Conservation (phyloP, 1,140 invertebrate genomes). For the Pissodes strobi region DNA sequence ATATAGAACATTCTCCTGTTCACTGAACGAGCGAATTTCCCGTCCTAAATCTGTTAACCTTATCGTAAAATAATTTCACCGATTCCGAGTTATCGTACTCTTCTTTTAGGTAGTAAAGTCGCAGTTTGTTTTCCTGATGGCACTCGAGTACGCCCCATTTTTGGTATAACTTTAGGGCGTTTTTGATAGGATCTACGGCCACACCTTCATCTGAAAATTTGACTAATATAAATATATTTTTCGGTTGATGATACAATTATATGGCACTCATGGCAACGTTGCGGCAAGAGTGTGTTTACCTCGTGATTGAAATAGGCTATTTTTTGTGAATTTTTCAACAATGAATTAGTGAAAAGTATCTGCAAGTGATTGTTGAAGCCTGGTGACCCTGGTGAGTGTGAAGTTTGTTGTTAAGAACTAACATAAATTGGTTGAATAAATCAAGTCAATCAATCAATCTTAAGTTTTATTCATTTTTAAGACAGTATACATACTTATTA, state of each 20-base stretch:
- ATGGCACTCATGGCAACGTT: slow-evolving; percentile 16
- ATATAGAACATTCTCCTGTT: neutral
- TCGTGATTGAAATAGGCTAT: no score
- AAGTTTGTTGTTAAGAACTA: no score
- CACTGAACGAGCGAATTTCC: neutral
- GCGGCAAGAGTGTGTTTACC: no score
- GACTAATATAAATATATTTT: no score
- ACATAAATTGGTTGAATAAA: no score
- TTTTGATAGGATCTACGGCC: slow-evolving; percentile 78
- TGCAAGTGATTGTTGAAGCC: no score
- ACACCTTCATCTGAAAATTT: slow-evolving; percentile 80
- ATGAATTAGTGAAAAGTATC: no score
- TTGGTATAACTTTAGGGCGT: slow-evolving; percentile 77
- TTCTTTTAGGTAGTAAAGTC: slow-evolving; percentile 62
- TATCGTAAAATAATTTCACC: slow-evolving; percentile 41
- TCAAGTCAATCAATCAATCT: no score
- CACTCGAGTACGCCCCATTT: slow-evolving; percentile 77
- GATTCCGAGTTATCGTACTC: slow-evolving; percentile 49
- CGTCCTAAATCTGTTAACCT: slow-evolving; percentile 35
- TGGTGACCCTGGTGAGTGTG: no score
- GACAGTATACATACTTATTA: no score
- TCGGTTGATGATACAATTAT: slow-evolving; percentile 35
- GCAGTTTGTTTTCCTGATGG: slow-evolving; percentile 63
- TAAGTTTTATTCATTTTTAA: no score
- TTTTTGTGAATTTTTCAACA: neutral